Percentiles rank a stretch among this genome's conserved stretches.
These are phyloP conservation scores for Ridgeia piscesae DNA, from an alignment of 1,140 invertebrate genomes.

Conservation along the genomic window DNA sequence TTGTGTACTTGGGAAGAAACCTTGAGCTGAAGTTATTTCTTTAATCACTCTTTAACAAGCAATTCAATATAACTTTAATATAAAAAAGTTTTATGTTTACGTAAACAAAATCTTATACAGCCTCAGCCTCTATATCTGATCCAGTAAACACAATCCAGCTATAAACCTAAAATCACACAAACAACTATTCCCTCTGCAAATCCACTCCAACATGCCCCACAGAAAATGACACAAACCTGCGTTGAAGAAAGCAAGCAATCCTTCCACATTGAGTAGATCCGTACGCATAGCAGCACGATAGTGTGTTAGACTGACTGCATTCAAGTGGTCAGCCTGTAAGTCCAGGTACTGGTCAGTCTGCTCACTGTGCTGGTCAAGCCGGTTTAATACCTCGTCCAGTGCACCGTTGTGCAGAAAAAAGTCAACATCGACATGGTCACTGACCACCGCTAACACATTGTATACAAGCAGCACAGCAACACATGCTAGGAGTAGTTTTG, in stretches of 20 bases:
- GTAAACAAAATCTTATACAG: too few species aligned
- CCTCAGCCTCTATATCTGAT: too few species aligned
- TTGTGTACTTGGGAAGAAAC: too few species aligned
- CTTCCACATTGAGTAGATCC: conserved; percentile 24
- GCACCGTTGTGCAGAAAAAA: conserved; percentile 5
- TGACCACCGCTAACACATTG: neutral
- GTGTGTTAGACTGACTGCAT: conserved; percentile 21
- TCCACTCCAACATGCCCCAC: neutral
- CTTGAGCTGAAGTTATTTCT: too few species aligned
- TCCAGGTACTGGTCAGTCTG: conserved; percentile 30
- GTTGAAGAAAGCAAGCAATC: conserved; percentile 25
- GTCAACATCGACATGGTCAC: conserved; percentile 6
- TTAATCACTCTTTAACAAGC: too few species aligned
- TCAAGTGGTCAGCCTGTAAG: conserved; percentile 28
- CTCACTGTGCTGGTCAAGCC: conserved; percentile 23
- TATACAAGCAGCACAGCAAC: conserved; percentile 19
- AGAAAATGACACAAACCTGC: conserved; percentile 19
- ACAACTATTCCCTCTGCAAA: too few species aligned
- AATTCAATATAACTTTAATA: too few species aligned
- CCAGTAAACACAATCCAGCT: too few species aligned
- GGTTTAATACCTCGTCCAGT: conserved; percentile 23
- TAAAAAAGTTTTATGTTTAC: too few species aligned
- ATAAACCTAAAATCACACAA: too few species aligned
- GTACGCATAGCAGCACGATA: conserved; percentile 25
- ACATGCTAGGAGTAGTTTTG: conserved; percentile 13